phyloP scores from a whole-genome alignment of 2,113 vertebrate genomes.

The Odobenus rosmarus region DNA sequence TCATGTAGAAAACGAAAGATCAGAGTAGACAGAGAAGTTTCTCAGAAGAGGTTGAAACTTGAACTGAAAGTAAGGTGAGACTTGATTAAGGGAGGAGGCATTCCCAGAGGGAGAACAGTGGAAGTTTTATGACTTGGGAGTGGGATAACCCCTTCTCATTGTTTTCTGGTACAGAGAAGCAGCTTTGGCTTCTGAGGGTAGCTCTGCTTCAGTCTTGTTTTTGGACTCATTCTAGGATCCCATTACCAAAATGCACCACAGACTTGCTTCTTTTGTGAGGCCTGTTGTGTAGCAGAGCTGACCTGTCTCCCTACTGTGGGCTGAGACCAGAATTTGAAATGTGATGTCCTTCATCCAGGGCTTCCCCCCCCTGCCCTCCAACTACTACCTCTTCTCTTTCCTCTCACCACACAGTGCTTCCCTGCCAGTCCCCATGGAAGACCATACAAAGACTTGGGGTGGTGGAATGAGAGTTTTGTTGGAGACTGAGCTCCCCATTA shows the following conservation, averaged over 20 bases:
- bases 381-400: neutral
- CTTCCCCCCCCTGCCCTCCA: neutral
- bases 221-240: neutral
- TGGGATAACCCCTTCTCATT: neutral
- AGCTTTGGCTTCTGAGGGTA: neutral
- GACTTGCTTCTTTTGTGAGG: constrained; percentile 6
- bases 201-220: neutral
- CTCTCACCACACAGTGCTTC: neutral
- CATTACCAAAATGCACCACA: neutral
- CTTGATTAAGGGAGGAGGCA: neutral
- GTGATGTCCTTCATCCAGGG: neutral
- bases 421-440: neutral
- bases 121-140: neutral
- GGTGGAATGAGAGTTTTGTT: neutral
- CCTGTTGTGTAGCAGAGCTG: neutral
- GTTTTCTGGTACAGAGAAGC: constrained; percentile 45
- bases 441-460: neutral
- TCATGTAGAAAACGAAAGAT: constrained; percentile 18
- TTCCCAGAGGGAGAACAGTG: neutral
- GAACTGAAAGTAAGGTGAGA: constrained; percentile 21
- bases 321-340: neutral
- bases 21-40: constrained; percentile 10
- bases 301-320: neutral
- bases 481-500: neutral
- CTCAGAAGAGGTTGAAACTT: constrained; percentile 46